phyloP scores from a whole-genome alignment of 2,797 vertebrate genomes.

The Phrynocephalus guinanensis region DNA sequence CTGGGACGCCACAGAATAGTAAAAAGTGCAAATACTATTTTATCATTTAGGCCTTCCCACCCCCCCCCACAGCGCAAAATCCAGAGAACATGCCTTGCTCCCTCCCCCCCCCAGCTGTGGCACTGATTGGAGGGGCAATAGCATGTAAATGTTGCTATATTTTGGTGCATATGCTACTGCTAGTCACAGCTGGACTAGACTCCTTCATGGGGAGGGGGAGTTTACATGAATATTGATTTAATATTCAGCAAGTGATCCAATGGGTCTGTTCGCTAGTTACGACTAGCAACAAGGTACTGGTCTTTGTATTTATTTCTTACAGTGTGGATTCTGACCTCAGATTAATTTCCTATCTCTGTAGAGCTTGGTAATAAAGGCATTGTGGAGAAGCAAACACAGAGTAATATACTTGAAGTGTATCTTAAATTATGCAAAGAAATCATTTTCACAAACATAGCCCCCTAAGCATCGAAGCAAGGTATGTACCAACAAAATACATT shows the following conservation, averaged over 20 bases:
- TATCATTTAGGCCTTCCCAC: too few species aligned
- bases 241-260: background rate
- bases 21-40: too few species aligned
- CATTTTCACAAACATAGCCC: conserved; percentile 47
- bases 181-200: too few species aligned
- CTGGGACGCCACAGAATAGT: too few species aligned
- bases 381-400: conserved; percentile 54
- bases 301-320: conserved; percentile 41
- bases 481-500: conserved; percentile 55
- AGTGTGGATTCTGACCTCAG: conserved; percentile 38
- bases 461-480: conserved; percentile 43
- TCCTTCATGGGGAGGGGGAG: background rate
- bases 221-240: background rate
- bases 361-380: conserved; percentile 25
- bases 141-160: background rate
- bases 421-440: conserved; percentile 32
- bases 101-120: too few species aligned
- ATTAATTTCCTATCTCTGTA: conserved; percentile 27
- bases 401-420: conserved; percentile 50
- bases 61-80: too few species aligned
- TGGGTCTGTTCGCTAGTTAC: background rate
- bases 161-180: too few species aligned
- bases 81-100: too few species aligned
- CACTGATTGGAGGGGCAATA: background rate
- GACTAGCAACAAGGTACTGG: background rate